phyloP scores from a whole-genome alignment of 2,888 invertebrate genomes.

The Nephrotoma appendiculata region DNA sequence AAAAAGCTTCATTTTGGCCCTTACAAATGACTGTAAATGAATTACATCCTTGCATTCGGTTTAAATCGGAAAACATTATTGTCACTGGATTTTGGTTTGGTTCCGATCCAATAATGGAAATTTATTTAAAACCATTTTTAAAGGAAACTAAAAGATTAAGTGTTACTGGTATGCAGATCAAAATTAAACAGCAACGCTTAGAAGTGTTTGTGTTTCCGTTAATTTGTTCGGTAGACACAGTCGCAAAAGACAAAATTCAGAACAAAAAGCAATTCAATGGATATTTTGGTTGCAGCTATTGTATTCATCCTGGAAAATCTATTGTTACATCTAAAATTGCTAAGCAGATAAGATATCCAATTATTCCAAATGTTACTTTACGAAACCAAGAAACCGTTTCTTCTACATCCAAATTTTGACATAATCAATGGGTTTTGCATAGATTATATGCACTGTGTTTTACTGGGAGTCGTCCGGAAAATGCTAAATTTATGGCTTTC shows the following conservation, averaged over 20 bases:
- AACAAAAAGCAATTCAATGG: background rate
- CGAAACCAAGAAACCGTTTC: background rate
- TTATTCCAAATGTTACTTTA: background rate
- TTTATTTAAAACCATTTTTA: too few species aligned
- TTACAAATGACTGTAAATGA: too few species aligned
- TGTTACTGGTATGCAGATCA: too few species aligned
- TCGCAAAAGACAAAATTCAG: background rate
- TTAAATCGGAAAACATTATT: too few species aligned
- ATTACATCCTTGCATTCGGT: too few species aligned
- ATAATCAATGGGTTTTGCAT: background rate
- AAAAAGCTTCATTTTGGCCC: too few species aligned
- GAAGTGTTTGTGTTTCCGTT: background rate
- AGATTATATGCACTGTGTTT: constrained; percentile 2
- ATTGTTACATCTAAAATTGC: background rate
- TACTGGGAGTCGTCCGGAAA: background rate
- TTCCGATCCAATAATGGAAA: too few species aligned
- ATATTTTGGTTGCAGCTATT: constrained; percentile 3
- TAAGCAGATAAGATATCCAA: background rate
- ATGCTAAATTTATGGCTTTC: background rate
- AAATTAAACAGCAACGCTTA: too few species aligned
- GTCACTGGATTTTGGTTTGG: too few species aligned
- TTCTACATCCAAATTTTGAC: background rate
- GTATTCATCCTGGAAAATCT: background rate
- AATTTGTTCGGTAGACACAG: background rate
- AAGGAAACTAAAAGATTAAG: too few species aligned